Percentiles rank a stretch among this genome's conserved stretches.
phyloP scores from a whole-genome alignment of 2,888 invertebrate genomes.

The Labia minor region DNA sequence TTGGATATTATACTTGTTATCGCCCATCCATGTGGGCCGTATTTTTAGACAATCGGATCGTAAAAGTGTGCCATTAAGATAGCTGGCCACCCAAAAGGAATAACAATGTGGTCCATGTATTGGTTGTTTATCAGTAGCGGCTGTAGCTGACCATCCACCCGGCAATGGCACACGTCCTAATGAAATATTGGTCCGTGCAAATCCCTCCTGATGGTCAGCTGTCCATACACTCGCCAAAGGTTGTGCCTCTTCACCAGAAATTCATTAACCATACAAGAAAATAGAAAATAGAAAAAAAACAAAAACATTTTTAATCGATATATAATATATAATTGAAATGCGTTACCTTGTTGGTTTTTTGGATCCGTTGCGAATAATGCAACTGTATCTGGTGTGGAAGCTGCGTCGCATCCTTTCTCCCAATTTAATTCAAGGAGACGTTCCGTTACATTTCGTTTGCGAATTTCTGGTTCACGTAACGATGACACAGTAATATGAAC shows the following conservation, averaged over 20 bases:
- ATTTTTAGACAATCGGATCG: slow-evolving; percentile 63
- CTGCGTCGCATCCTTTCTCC: slow-evolving; percentile 36
- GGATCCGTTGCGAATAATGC: slow-evolving; percentile 35
- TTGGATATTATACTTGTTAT: slow-evolving; percentile 36
- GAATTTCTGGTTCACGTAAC: slow-evolving; percentile 32
- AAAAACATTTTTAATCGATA: neutral
- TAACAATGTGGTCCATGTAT: slow-evolving; percentile 48
- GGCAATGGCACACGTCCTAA: slow-evolving; percentile 34
- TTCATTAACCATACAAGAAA: too few species aligned
- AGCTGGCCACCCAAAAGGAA: slow-evolving; percentile 61
- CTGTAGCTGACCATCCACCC: slow-evolving; percentile 30
- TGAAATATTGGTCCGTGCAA: slow-evolving; percentile 35
- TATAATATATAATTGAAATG: neutral
- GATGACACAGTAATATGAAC: slow-evolving; percentile 44
- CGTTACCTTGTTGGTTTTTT: slow-evolving; percentile 26
- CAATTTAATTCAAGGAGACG: slow-evolving; percentile 44
- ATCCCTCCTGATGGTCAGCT: slow-evolving; percentile 33
- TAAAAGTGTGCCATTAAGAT: slow-evolving; percentile 46
- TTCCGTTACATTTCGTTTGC: slow-evolving; percentile 33
- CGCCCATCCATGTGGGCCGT: slow-evolving; percentile 77
- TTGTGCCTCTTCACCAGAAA: slow-evolving; percentile 31
- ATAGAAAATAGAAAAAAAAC: neutral
- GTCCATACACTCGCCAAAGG: slow-evolving; percentile 31
- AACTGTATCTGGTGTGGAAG: slow-evolving; percentile 33
- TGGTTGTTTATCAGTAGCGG: neutral